phyloP scores from a whole-genome alignment of 1,140 invertebrate genomes.

The Littorina saxatilis region DNA sequence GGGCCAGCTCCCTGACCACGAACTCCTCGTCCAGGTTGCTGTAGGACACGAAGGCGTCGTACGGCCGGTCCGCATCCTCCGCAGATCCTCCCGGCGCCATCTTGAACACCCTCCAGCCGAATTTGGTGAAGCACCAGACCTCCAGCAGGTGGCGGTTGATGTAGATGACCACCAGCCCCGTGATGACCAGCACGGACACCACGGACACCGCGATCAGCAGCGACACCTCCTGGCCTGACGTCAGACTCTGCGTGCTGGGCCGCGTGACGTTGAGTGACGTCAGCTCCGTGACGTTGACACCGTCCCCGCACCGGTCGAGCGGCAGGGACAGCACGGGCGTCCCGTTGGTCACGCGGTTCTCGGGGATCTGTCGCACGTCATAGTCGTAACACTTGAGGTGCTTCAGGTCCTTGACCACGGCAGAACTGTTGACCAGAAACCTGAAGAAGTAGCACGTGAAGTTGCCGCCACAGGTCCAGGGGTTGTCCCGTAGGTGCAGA shows the following conservation, averaged over 20 bases:
- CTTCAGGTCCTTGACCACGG: slow-evolving; percentile 38
- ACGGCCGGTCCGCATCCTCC: slow-evolving; percentile 46
- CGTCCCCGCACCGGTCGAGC: slow-evolving; percentile 29
- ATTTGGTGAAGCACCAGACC: slow-evolving; percentile 55
- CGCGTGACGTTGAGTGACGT: slow-evolving; percentile 29
- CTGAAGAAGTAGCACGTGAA: slow-evolving; percentile 45
- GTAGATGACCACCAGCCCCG: slow-evolving; percentile 43
- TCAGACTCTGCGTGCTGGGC: background rate
- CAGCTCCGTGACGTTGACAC: slow-evolving; percentile 41
- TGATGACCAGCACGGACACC: slow-evolving; percentile 27
- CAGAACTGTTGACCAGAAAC: slow-evolving; percentile 38
- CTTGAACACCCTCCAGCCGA: slow-evolving; percentile 50
- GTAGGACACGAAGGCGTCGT: slow-evolving; percentile 65
- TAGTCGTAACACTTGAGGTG: slow-evolving; percentile 40
- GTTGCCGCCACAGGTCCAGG: slow-evolving; percentile 55
- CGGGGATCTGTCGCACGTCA: background rate
- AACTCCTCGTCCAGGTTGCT: slow-evolving; percentile 62
- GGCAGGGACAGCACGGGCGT: slow-evolving; percentile 19
- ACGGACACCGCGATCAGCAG: slow-evolving; percentile 42
- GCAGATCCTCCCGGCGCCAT: slow-evolving; percentile 32
- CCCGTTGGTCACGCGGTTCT: background rate
- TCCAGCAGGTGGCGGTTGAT: slow-evolving; percentile 54
- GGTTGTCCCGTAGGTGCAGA: slow-evolving; percentile 53
- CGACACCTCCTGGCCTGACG: slow-evolving; percentile 13
- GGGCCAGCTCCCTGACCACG: slow-evolving; percentile 58